Conservation (phyloP, 2,797 vertebrate species). For the Hemibagrus guttatus region DNA sequence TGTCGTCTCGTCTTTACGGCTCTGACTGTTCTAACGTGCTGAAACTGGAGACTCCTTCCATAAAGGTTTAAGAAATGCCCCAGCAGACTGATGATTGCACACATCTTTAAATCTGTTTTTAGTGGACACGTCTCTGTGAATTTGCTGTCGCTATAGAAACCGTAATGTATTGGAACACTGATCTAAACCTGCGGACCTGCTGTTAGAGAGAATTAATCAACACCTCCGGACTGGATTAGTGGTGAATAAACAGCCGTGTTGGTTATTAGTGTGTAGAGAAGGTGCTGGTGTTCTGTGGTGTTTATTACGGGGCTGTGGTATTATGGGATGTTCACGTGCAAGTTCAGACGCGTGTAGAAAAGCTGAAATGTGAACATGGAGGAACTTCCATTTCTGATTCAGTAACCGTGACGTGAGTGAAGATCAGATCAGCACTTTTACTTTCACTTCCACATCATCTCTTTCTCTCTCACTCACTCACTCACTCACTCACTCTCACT, state of each 20-base stretch:
- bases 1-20: not conserved
- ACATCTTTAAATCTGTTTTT: not conserved
- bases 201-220: not conserved
- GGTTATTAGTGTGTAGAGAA: not conserved
- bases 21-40: not conserved
- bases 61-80: not conserved
- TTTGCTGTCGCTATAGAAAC: not conserved
- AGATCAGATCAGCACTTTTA: not conserved
- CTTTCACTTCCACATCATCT: constrained; percentile 30
- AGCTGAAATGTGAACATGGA: constrained; percentile 17
- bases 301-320: not conserved
- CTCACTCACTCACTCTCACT: too few relatives aligned
- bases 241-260: not conserved
- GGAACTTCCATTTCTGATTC: constrained; percentile 35
- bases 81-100: not conserved
- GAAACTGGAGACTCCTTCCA: not conserved
- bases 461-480: not conserved
- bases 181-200: not conserved
- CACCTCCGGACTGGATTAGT: not conserved
- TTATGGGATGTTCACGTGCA: not conserved
- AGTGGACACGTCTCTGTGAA: not conserved
- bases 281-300: not conserved
- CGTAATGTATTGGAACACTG: not conserved
- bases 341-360: not conserved
- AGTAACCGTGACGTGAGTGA: not conserved